Evolutionary conservation across 1,140 invertebrate genomes (phyloP).

Genomic region (Sitodiplosis mosellana): DNA sequence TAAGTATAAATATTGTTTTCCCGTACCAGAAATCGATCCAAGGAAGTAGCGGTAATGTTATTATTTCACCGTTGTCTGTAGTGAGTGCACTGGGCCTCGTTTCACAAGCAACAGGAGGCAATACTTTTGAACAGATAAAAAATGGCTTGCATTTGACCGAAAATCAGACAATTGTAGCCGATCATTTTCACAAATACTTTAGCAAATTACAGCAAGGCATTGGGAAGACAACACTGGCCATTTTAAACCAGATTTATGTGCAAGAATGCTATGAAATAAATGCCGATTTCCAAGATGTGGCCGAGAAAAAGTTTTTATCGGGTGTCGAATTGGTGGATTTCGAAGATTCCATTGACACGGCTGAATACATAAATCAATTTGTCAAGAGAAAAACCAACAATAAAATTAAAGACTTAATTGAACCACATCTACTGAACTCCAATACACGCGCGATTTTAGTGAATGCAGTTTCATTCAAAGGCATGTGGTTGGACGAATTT

Average conservation of each 20-base stretch:
- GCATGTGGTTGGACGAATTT: constrained; percentile 16
- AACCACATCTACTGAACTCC: constrained; percentile 11
- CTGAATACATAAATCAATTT: constrained; percentile 34
- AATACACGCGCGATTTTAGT: constrained; percentile 31
- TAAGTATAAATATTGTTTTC: too few species aligned
- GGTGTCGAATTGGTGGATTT: constrained; percentile 29
- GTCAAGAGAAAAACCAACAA: constrained; percentile 34
- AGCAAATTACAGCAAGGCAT: constrained; percentile 12
- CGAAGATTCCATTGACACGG: constrained; percentile 13
- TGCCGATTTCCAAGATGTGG: constrained; percentile 11
- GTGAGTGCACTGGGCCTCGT: constrained; percentile 34
- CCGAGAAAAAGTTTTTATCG: constrained; percentile 15
- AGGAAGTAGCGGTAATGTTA: constrained; percentile 30
- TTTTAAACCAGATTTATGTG: constrained; percentile 21
- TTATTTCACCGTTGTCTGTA: constrained; percentile 38
- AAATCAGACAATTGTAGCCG: too few species aligned
- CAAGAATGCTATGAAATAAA: constrained; percentile 11
- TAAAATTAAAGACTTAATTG: constrained; percentile 35
- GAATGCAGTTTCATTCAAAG: constrained; percentile 45
- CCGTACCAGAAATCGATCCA: too few species aligned
- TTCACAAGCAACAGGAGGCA: constrained; percentile 29
- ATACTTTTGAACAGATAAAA: constrained; percentile 31
- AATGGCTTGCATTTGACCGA: constrained; percentile 22
- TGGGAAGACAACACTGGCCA: constrained; percentile 13
- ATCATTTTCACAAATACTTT: constrained; percentile 13